Conservation (phyloP, 2,113 vertebrate genomes). For the Callionymus lyra region DNA sequence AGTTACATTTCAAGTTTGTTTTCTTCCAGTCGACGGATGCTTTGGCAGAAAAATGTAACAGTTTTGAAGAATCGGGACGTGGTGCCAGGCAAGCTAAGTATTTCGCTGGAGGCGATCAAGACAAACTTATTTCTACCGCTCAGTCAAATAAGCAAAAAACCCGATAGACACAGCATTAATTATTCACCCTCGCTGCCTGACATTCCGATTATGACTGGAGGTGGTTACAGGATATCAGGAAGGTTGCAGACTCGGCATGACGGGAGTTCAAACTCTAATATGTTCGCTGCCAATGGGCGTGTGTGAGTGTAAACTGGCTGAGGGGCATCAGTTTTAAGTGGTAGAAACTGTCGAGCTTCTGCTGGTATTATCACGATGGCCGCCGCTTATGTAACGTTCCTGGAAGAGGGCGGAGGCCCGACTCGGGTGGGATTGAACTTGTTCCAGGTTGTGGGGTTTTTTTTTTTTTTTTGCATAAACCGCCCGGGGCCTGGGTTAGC, state of each 20-base stretch:
- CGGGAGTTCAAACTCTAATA: slow-evolving; percentile 38
- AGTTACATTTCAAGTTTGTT: slow-evolving; percentile 41
- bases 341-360: background rate
- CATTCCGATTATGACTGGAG: slow-evolving; percentile 53
- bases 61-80: slow-evolving; percentile 31
- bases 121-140: slow-evolving; percentile 40
- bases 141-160: slow-evolving; percentile 48
- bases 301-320: slow-evolving; percentile 27
- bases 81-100: slow-evolving; percentile 44
- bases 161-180: slow-evolving; percentile 54
- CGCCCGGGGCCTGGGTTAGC: slow-evolving; percentile 15
- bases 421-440: too few species aligned
- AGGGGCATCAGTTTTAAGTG: slow-evolving; percentile 23
- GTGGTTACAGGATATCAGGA: slow-evolving; percentile 37
- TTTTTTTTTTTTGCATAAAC: too few species aligned
- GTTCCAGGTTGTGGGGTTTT: too few species aligned
- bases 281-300: slow-evolving; percentile 41
- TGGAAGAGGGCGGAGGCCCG: too few species aligned
- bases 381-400: too few species aligned
- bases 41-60: slow-evolving; percentile 35
- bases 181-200: slow-evolving; percentile 50
- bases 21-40: slow-evolving; percentile 39
- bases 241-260: slow-evolving; percentile 43
- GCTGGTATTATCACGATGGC: too few species aligned
- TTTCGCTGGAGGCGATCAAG: slow-evolving; percentile 37